Evolutionary conservation across 2,888 invertebrate species (phyloP).

Genomic region (Agrotis segetum): DNA sequence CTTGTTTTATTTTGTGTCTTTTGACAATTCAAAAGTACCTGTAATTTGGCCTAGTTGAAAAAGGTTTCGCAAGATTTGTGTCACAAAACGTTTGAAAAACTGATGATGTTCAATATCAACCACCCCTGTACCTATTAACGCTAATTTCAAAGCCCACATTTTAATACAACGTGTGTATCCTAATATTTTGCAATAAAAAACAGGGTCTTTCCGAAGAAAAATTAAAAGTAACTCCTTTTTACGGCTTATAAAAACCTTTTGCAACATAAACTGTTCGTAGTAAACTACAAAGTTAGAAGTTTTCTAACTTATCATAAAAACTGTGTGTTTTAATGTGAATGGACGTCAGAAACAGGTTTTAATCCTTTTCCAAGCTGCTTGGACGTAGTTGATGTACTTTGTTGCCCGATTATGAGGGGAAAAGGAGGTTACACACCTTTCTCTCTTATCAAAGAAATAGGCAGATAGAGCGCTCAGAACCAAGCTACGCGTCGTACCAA

Average conservation of each 20-base stretch:
- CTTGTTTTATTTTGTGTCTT: background rate
- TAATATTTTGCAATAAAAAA: constrained; percentile 49
- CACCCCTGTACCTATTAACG: background rate
- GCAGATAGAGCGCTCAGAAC: no score
- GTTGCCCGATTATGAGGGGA: background rate
- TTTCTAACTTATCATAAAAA: background rate
- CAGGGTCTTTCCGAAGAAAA: constrained; percentile 23
- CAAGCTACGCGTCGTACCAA: no score
- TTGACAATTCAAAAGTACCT: no score
- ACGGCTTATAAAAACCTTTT: constrained; percentile 2
- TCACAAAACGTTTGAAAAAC: no score
- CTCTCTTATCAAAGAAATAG: no score
- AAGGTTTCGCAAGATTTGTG: background rate
- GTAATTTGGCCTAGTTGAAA: background rate
- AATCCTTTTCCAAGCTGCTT: background rate
- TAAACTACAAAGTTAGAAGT: background rate
- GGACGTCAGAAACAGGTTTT: background rate
- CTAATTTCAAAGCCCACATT: constrained; percentile 23
- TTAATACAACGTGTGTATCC: constrained; percentile 45
- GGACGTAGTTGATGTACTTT: background rate
- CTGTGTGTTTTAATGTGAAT: constrained; percentile 3
- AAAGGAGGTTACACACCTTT: background rate
- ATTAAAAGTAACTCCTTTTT: constrained; percentile 27
- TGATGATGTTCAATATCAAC: background rate
- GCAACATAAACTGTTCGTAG: constrained; percentile 1